Evolutionary conservation across 2,888 invertebrate genomes (phyloP).

Genomic region (Drosophila formosana): DNA sequence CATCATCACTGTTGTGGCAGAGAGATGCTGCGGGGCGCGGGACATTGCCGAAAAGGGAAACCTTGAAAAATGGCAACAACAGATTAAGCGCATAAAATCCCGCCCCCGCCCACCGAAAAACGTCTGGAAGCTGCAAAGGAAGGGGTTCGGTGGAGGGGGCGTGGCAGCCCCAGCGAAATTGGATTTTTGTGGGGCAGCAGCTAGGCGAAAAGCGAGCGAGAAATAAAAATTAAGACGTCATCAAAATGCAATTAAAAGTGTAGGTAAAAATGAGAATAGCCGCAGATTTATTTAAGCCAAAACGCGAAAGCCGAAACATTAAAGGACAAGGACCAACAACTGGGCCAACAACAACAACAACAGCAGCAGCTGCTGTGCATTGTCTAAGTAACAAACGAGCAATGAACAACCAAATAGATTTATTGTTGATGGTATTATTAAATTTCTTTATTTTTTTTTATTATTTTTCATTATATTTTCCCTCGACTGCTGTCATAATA

Average conservation of each 20-base stretch:
- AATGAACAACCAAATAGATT: conserved; percentile 72
- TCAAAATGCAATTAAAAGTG: conserved; percentile 80
- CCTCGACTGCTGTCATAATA: conserved; percentile 29
- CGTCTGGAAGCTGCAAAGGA: conserved; percentile 7
- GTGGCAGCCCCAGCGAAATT: conserved; percentile 46
- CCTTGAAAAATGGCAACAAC: conserved; percentile 76
- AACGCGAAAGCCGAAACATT: conserved; percentile 37
- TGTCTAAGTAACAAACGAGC: conserved; percentile 53
- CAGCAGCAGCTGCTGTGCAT: conserved; percentile 43
- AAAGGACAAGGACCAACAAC: conserved; percentile 22
- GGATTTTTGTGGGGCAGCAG: conserved; percentile 34
- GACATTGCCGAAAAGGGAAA: conserved; percentile 34
- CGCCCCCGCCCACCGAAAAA: conserved; percentile 7
- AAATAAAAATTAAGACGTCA: conserved; percentile 80
- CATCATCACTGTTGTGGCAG: background rate
- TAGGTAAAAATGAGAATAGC: conserved; percentile 76
- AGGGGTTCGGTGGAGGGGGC: background rate
- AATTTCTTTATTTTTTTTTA: conserved; percentile 61
- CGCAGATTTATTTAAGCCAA: conserved; percentile 74
- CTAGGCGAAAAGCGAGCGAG: conserved; percentile 14
- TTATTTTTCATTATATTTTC: conserved; percentile 37
- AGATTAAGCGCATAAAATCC: conserved; percentile 78
- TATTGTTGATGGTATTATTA: conserved; percentile 82
- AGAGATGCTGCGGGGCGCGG: background rate
- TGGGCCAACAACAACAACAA: background rate